Evolutionary conservation across 2,888 invertebrate genomes (phyloP).

Genomic region (Anthophora plumipes): DNA sequence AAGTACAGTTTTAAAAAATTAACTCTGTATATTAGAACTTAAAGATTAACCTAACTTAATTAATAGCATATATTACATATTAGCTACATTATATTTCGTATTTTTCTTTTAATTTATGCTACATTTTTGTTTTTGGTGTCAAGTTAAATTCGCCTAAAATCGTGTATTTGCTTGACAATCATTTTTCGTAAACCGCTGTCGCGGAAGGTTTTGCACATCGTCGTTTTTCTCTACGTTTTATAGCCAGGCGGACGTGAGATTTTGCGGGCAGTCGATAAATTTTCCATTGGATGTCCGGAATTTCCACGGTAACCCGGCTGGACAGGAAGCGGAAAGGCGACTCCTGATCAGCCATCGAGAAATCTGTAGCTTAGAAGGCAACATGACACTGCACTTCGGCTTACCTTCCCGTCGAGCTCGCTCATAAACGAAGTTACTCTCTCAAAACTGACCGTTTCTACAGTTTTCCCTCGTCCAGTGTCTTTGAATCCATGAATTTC

Average conservation of each 20-base stretch:
- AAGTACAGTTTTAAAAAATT: too few species aligned
- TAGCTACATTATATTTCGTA: too few species aligned
- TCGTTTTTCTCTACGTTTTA: conserved; percentile 11
- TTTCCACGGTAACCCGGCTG: conserved; percentile 33
- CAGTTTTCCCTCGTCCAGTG: too few species aligned
- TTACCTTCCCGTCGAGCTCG: background rate
- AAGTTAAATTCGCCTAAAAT: too few species aligned
- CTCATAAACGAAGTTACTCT: background rate
- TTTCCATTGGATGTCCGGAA: conserved; percentile 34
- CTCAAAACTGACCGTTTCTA: background rate
- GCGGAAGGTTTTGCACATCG: background rate
- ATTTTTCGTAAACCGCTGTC: too few species aligned
- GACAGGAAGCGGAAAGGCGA: conserved; percentile 37
- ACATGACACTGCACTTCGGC: conserved; percentile 18
- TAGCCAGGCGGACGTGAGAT: conserved; percentile 10
- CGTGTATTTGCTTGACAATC: too few species aligned
- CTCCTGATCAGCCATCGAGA: conserved; percentile 37
- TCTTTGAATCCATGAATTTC: conserved; percentile 7
- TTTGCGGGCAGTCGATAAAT: conserved; percentile 32
- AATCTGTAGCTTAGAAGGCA: conserved; percentile 20
- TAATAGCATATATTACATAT: too few species aligned
- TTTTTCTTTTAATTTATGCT: too few species aligned
- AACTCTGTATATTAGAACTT: too few species aligned
- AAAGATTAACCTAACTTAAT: too few species aligned
- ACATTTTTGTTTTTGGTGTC: too few species aligned